Evolutionary conservation across 2,113 vertebrate genomes (phyloP), one percentile per base, ranked within the genome.

Genomic region (Sylvietta virens): DNA sequence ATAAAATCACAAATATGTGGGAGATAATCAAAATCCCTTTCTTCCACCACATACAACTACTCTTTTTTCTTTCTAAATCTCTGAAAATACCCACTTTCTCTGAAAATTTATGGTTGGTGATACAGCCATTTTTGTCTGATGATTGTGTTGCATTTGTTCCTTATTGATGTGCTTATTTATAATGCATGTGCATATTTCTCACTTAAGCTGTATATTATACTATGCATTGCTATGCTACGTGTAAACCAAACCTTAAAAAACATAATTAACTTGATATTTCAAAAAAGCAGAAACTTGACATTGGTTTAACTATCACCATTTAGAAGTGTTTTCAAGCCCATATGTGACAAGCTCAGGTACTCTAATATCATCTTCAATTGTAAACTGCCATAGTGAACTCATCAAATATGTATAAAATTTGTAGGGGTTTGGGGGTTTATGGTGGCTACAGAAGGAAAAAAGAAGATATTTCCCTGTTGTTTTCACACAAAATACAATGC

Each of bases 381-480:
- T 11, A 27, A 27, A 57, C 39, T 86, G 12, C 16, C 3, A 8
- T 37, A n/a, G 6, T 27, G 22, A 66, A 57, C n/a, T 79, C 6
- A 8, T 71, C 11, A 76, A 35, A 31, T 79, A 35, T 12, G 21
- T 57, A 30, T 10, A 47, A 51, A 74, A 47, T 35, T 54, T 16
- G 58, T 13, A n/a, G n/a, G 13, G 22, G 39, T 73, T 69, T 20
- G 27, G 4, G 1, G 0, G 4, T 45, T 81, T 86, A 9, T 19
- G 27, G 19, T 61, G 23, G 54, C 19, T 13, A 33, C 7, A 40
- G 15, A 40, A 86, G 11, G 19, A 11, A 44, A 39, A 23, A 23
- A 35, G 19, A n/a, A 11, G 2, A 11, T 1, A 11, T 51, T 61
- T 60, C 9, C 3, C 2, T 48, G 12, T 35, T 21, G 2, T 9